Percentiles rank a stretch among this genome's conserved stretches.
phyloP scores from a whole-genome alignment of 2,113 vertebrate species.

The Callorhinus ursinus region DNA sequence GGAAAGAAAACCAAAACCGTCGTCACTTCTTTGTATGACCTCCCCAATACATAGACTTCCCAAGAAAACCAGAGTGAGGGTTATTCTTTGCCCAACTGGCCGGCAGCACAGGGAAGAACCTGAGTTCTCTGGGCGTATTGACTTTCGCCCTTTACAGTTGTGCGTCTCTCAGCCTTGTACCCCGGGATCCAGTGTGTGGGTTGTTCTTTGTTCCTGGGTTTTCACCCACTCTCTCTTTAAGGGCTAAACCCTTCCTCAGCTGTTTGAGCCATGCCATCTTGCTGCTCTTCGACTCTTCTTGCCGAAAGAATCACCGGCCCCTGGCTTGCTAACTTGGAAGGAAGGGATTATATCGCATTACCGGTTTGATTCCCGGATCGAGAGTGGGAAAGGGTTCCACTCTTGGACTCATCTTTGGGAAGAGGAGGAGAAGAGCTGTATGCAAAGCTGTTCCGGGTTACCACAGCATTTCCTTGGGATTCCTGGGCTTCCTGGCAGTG shows the following conservation, averaged over 20 bases:
- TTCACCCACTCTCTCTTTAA: neutral
- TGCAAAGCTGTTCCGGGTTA: no score
- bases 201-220: neutral
- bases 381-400: neutral
- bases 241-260: neutral
- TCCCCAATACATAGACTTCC: neutral
- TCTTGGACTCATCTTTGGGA: neutral
- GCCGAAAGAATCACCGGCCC: neutral
- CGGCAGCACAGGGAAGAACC: rapidly evolving
- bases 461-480: neutral
- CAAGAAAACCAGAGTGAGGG: neutral
- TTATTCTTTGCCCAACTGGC: neutral
- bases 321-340: neutral
- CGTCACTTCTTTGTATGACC: neutral
- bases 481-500: neutral
- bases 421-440: no score
- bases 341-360: neutral
- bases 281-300: neutral
- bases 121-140: neutral
- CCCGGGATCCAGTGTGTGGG: neutral
- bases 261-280: neutral
- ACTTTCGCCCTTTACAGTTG: no score
- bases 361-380: neutral
- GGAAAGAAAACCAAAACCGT: neutral
- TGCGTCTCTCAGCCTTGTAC: neutral